These are phyloP conservation scores for Athrips mouffetella DNA, from an alignment of 2,888 invertebrate species.

Conservation along the genomic window DNA sequence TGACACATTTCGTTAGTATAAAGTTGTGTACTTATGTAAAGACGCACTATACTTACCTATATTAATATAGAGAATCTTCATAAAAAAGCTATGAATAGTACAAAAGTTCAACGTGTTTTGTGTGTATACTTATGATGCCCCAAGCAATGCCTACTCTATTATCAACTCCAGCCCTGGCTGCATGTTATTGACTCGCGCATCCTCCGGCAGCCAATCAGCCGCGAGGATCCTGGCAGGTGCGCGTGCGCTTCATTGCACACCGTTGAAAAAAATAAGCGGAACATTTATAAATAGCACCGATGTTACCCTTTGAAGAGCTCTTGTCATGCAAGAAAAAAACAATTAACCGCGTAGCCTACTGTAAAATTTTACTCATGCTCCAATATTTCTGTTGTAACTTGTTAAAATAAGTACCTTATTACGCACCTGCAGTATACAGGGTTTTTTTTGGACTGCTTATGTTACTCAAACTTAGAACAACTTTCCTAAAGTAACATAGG, in stretches of 20 bases:
- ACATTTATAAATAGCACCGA: slow-evolving; percentile 69
- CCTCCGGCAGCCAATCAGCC: slow-evolving; percentile 51
- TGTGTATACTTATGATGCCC: no score
- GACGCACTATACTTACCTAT: no score
- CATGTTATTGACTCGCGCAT: slow-evolving; percentile 62
- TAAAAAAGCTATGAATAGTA: no score
- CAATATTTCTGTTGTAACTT: neutral
- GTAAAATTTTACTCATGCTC: slow-evolving; percentile 4
- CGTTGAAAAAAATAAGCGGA: slow-evolving; percentile 47
- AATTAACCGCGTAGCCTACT: slow-evolving; percentile 10
- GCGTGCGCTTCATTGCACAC: slow-evolving; percentile 46
- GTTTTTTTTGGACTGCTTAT: no score
- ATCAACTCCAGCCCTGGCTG: slow-evolving; percentile 4
- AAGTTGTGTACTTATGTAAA: no score
- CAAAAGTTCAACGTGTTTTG: no score
- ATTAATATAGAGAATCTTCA: no score
- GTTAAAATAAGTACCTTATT: neutral
- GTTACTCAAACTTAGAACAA: no score
- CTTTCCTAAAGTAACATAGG: no score
- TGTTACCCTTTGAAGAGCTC: slow-evolving; percentile 57
- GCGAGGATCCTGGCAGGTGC: slow-evolving; percentile 53
- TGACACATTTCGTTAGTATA: no score
- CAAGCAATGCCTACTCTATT: neutral
- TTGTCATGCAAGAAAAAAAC: slow-evolving; percentile 13
- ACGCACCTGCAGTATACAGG: no score